phyloP scores from a whole-genome alignment of 2,797 vertebrate genomes.

The Melanotaenia parkinsoni region DNA sequence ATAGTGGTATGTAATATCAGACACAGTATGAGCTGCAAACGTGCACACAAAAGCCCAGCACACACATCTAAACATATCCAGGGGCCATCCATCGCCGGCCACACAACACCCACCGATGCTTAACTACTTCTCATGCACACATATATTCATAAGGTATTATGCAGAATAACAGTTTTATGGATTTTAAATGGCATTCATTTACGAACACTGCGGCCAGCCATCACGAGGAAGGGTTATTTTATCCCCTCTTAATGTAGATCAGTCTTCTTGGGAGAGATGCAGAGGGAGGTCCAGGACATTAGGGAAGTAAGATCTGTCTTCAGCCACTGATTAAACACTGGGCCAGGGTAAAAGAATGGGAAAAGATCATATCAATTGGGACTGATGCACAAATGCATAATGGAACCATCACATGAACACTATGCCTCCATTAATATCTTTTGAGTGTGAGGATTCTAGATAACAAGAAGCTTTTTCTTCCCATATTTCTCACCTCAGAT shows the following conservation, averaged over 20 bases:
- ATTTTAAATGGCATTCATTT: conserved; percentile 84
- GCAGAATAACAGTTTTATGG: conserved; percentile 85
- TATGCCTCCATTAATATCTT: conserved; percentile 62
- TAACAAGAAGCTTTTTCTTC: conserved; percentile 59
- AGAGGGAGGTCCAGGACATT: conserved; percentile 74
- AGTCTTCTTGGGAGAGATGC: conserved; percentile 68
- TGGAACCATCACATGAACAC: conserved; percentile 63
- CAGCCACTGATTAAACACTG: conserved; percentile 73
- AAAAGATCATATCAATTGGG: conserved; percentile 60
- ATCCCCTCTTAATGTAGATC: conserved; percentile 81
- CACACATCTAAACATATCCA: conserved; percentile 49
- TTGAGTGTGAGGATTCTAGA: conserved; percentile 51
- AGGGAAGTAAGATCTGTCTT: conserved; percentile 76
- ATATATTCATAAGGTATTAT: conserved; percentile 84
- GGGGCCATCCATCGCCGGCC: conserved; percentile 63
- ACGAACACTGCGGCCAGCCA: conserved; percentile 75
- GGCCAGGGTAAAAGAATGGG: conserved; percentile 49
- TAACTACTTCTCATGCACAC: conserved; percentile 71
- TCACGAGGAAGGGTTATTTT: conserved; percentile 80
- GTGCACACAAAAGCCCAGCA: conserved; percentile 24
- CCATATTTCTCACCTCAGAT: conserved; percentile 61
- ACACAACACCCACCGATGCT: conserved; percentile 60
- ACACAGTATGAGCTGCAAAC: conserved; percentile 40
- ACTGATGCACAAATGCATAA: conserved; percentile 67
- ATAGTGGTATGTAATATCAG: conserved; percentile 61